Base-by-base conservation (phyloP, 53 echinoderm and acorn worm species). In the Holothuria scabra region DNA sequence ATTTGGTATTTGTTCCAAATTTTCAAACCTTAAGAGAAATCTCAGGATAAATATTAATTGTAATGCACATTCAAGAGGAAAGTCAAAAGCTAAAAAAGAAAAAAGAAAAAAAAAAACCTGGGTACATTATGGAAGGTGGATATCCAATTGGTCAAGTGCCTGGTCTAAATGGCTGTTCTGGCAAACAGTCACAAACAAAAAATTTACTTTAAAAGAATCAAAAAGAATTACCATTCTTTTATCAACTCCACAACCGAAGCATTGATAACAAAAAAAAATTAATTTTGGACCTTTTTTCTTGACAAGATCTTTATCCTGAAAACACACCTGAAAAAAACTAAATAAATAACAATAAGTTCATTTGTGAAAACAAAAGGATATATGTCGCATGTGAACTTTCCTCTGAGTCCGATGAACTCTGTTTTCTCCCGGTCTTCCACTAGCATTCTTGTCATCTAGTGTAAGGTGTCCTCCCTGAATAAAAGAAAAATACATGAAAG, bases 361-460 rank as follows among this genome's bases (percentile, higher is more conserved):
- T 10, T 12, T 5, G 5, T 63, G 18, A 64, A 64, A 6, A 31
- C 28, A 86, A 90, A 94, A 94, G 94, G 94, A 94, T 93, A 94
- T 94, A 85, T 94, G 94, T 75, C 94, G 70, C 58, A 84, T 84
- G 56, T 90, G 65, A n/a, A 29, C 84, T 69, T 76, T 61, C 24
- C 90, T 87, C 56, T 89, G 94, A 87, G 87, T 84, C 64, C 94
- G 86, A 89, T 92, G 92, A 28, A 87, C 92, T 59, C 94, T 87
- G 57, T 90, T 90, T 1, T 87, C 92, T 26, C 91, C 89, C 30
- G 79, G 80, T 65, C 94, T 85, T 62, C 90, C 90, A 24, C 74
- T 65, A 2, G 93, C 84, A 75, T 93, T 95, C 57, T 92, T 95
- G 86, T 93, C 95, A 82, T 95, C 95, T 95, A 95, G 91, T 52